These are phyloP conservation scores for Leontocebus nigricollis DNA, from an alignment of 2,797 vertebrate genomes.

Conservation along the genomic window DNA sequence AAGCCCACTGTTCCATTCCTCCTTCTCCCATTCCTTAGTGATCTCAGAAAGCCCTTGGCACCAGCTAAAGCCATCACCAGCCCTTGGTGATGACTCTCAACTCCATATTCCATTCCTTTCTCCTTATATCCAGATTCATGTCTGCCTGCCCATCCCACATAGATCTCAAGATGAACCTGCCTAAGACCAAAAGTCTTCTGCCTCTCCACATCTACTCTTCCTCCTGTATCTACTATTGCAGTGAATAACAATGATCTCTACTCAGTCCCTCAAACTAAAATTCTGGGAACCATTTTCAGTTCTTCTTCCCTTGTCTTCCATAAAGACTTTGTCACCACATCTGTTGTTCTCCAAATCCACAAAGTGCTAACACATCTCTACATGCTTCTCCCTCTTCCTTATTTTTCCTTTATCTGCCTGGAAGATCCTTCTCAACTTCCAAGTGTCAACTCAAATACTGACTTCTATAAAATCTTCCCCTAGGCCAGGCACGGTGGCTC, in stretches of 20 bases:
- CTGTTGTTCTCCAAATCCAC: constrained; percentile 1
- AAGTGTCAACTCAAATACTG: neutral
- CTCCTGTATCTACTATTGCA: neutral
- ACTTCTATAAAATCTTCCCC: constrained; percentile 4
- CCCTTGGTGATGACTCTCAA: neutral
- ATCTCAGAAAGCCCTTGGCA: neutral
- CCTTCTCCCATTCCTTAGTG: neutral
- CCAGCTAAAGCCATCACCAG: neutral
- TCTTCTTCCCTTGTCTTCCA: neutral
- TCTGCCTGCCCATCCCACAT: neutral
- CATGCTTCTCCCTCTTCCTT: neutral
- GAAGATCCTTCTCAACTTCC: constrained; percentile 6
- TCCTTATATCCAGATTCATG: neutral
- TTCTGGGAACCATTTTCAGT: neutral
- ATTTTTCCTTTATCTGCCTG: neutral
- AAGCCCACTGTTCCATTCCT: neutral
- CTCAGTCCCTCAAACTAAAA: neutral
- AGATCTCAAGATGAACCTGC: neutral
- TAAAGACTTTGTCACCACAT: constrained; percentile 42
- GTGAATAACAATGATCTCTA: neutral
- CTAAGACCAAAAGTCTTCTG: neutral
- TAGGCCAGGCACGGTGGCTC: too few relatives aligned
- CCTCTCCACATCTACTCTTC: constrained; percentile 11
- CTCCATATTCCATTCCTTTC: constrained; percentile 11
- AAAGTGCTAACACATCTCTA: neutral